Evolutionary conservation across 2,888 invertebrate genomes (phyloP).

Genomic region (Biston stratarius): DNA sequence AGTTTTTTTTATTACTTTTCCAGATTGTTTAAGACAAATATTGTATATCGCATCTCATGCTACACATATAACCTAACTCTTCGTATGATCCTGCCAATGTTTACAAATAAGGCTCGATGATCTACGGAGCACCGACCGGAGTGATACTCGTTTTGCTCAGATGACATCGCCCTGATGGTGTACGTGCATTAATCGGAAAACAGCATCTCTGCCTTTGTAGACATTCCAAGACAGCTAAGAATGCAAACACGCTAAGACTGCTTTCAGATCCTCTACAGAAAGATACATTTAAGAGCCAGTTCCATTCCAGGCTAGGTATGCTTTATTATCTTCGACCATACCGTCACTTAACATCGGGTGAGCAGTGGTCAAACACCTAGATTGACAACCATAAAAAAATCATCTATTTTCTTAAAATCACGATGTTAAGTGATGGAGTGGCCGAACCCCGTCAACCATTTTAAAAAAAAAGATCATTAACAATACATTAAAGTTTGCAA

Average conservation of each 20-base stretch:
- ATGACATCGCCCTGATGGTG: conserved; percentile 31
- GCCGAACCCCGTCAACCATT: not conserved
- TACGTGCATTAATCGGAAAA: conserved; percentile 2
- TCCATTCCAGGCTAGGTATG: too few species aligned
- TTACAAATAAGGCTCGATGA: conserved; percentile 75
- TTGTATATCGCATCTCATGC: conserved; percentile 40
- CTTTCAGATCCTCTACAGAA: too few species aligned
- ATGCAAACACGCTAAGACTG: not conserved
- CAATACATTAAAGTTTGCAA: too few species aligned
- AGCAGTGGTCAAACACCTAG: too few species aligned
- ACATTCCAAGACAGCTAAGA: too few species aligned
- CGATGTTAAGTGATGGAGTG: too few species aligned
- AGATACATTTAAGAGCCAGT: too few species aligned
- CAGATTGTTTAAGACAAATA: not conserved
- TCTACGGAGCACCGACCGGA: conserved; percentile 65
- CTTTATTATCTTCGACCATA: too few species aligned
- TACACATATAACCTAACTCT: conserved; percentile 31
- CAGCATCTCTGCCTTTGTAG: not conserved
- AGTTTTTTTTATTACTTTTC: not conserved
- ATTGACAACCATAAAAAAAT: too few species aligned
- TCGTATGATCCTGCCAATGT: conserved; percentile 64
- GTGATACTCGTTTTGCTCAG: conserved; percentile 47
- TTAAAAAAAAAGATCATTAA: too few species aligned
- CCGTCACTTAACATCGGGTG: too few species aligned
- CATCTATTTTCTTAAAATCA: too few species aligned